Evolutionary conservation across 2,888 invertebrate species (phyloP).

Genomic region (Lottia scabra): DNA sequence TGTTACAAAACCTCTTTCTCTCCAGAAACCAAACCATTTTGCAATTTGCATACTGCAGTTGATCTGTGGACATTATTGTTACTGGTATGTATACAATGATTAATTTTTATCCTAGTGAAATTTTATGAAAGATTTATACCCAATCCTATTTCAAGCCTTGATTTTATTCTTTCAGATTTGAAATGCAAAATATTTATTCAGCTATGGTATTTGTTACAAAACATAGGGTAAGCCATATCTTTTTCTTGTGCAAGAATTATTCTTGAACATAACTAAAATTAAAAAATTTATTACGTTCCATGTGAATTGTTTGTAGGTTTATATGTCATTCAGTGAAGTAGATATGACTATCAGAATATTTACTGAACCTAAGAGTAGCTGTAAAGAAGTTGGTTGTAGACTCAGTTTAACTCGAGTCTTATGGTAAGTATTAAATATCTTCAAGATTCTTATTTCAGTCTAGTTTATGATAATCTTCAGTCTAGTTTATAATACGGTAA

Average conservation of each 20-base stretch:
- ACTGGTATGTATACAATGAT: too few species aligned
- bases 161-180: slow-evolving; percentile 37
- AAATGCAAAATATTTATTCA: slow-evolving; percentile 36
- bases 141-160: neutral
- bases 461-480: too few species aligned
- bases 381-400: slow-evolving; percentile 31
- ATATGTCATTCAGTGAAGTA: slow-evolving; percentile 37
- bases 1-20: too few species aligned
- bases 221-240: slow-evolving; percentile 33
- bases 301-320: slow-evolving; percentile 26
- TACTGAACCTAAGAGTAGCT: slow-evolving; percentile 41
- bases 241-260: too few species aligned
- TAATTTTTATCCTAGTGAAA: too few species aligned
- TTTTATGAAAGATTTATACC: too few species aligned
- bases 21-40: too few species aligned
- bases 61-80: too few species aligned
- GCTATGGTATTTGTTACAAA: slow-evolving; percentile 43
- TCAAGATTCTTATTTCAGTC: too few species aligned
- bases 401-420: slow-evolving; percentile 35
- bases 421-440: slow-evolving; percentile 29
- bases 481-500: too few species aligned
- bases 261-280: too few species aligned
- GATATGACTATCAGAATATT: slow-evolving; percentile 44
- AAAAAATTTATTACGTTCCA: neutral
- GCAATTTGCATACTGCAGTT: too few species aligned